Conservation (phyloP, 2,797 vertebrate genomes). For the Acomys russatus region DNA sequence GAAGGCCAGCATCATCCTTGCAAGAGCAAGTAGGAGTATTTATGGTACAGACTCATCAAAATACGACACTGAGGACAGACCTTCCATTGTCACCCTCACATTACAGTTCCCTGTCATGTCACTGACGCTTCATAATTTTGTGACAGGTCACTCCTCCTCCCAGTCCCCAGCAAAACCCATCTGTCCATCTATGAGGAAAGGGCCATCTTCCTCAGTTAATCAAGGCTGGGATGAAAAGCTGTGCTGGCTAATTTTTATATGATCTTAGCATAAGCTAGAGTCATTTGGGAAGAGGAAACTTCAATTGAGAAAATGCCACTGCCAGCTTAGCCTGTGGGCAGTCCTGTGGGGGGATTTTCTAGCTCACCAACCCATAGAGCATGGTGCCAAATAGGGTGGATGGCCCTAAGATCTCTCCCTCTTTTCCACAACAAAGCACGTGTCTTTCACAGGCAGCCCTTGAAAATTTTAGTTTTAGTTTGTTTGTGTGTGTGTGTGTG, state of each 20-base stretch:
- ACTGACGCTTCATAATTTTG: neutral
- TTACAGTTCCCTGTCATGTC: neutral
- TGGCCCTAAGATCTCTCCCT: no score
- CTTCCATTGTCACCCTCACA: neutral
- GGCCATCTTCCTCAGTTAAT: neutral
- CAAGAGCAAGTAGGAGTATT: neutral
- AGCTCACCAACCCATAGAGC: neutral
- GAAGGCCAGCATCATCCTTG: neutral
- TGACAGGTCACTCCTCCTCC: neutral
- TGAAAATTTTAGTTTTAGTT: constrained; percentile 6
- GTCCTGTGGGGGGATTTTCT: neutral
- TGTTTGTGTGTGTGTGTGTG: neutral
- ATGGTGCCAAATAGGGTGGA: no score
- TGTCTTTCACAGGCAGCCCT: constrained; percentile 16
- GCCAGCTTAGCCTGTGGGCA: neutral
- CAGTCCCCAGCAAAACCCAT: neutral
- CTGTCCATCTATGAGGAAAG: neutral
- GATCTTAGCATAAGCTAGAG: neutral
- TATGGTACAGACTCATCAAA: neutral
- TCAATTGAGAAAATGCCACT: neutral
- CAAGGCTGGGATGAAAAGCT: neutral
- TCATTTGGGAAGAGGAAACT: neutral
- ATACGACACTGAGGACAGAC: neutral
- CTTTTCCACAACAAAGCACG: constrained; percentile 27
- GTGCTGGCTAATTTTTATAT: neutral